Percentiles rank a stretch among this genome's conserved stretches.
Conservation (phyloP, 2,113 vertebrate species). For the Hassar affinis region DNA sequence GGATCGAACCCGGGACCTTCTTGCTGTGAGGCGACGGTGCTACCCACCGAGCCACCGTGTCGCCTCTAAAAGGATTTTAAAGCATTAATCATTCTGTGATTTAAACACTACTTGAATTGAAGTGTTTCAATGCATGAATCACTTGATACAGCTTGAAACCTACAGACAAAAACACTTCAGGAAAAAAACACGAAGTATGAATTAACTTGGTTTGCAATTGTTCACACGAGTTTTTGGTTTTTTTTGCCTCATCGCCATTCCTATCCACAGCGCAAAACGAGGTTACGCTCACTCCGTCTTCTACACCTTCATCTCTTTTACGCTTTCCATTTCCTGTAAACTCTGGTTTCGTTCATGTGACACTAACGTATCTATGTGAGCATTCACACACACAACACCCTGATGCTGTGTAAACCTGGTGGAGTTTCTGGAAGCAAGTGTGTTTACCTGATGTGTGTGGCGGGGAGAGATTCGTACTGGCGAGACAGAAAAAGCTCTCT, state of each 20-base stretch:
- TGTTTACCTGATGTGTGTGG: slow-evolving; percentile 56
- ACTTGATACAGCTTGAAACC: not conserved
- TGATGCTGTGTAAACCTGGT: not conserved
- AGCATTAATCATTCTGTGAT: not conserved
- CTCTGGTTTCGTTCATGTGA: too few relatives aligned
- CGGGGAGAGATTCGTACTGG: slow-evolving; percentile 93
- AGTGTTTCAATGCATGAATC: not conserved
- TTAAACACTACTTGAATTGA: not conserved
- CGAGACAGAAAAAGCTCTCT: slow-evolving; percentile 95
- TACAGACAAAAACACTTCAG: not conserved
- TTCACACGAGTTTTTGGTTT: not conserved
- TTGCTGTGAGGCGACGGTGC: too few relatives aligned
- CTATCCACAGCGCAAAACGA: not conserved
- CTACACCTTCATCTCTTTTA: not conserved
- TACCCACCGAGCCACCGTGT: too few relatives aligned
- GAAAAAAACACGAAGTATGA: too few relatives aligned
- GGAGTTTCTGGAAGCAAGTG: not conserved
- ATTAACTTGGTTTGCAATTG: not conserved
- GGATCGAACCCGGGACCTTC: too few relatives aligned
- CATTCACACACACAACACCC: not conserved
- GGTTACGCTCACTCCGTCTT: not conserved
- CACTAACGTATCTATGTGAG: not conserved
- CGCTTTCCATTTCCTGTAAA: not conserved
- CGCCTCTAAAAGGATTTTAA: not conserved
- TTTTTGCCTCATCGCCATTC: not conserved